These are phyloP conservation scores for Ridgeia piscesae DNA, from an alignment of 1,140 invertebrate species.

Conservation along the genomic window DNA sequence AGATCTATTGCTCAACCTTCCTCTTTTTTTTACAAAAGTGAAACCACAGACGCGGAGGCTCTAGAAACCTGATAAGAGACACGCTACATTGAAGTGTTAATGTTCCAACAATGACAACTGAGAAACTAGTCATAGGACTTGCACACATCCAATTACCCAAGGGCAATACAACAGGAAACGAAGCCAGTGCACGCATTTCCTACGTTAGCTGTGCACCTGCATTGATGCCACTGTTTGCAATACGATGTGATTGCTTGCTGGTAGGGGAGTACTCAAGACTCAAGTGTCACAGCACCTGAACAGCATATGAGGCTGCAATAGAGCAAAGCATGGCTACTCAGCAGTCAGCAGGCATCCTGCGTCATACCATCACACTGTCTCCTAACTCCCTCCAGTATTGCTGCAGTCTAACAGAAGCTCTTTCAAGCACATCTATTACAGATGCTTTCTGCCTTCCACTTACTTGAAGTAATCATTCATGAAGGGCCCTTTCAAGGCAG, in stretches of 20 bases:
- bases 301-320: not conserved
- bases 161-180: not conserved
- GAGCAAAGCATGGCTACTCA: not conserved
- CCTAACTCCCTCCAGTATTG: not conserved
- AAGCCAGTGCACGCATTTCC: slow-evolving; percentile 3
- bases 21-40: not conserved
- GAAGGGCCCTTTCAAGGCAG: not conserved
- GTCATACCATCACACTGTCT: too few species aligned
- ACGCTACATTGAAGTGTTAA: not conserved
- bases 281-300: not conserved
- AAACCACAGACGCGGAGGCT: not conserved
- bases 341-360: not conserved
- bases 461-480: not conserved
- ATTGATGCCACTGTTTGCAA: not conserved
- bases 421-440: not conserved
- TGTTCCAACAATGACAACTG: not conserved
- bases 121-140: not conserved
- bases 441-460: not conserved
- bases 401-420: not conserved
- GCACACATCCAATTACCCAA: not conserved
- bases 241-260: not conserved
- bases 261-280: not conserved
- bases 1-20: not conserved
- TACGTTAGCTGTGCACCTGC: not conserved
- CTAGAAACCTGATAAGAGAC: not conserved